Conservation (phyloP, 1,140 invertebrate genomes). For the Paralvinella palmiformis region DNA sequence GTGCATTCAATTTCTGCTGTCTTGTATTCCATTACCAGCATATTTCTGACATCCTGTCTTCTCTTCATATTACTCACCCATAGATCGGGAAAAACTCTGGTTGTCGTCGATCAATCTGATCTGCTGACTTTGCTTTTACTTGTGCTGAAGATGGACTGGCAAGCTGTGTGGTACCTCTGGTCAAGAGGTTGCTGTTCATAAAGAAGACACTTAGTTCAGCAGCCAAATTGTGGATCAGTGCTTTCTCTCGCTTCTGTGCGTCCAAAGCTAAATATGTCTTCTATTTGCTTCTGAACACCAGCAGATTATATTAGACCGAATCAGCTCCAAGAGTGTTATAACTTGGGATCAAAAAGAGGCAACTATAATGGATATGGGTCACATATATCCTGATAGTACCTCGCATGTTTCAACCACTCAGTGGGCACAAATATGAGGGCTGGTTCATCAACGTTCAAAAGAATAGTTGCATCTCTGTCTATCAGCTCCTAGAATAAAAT, state of each 20-base stretch:
- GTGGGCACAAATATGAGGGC: not conserved
- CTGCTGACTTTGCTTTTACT: not conserved
- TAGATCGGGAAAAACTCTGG: constrained; percentile 1
- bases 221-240: not conserved
- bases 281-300: not conserved
- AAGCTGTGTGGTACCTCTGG: not conserved
- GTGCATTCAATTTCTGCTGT: not conserved
- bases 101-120: not conserved
- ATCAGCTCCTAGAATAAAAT: constrained; percentile 3
- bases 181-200: not conserved
- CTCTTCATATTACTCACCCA: not conserved
- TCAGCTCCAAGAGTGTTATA: not conserved
- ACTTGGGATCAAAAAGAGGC: not conserved
- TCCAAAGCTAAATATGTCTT: not conserved
- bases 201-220: not conserved
- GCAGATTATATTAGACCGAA: not conserved
- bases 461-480: not conserved
- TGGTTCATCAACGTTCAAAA: constrained; percentile 9
- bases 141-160: not conserved
- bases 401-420: not conserved
- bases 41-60: constrained; percentile 1
- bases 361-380: too few species aligned
- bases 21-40: not conserved
- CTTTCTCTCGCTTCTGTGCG: not conserved
- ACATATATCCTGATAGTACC: not conserved